These are phyloP conservation scores for Chlorospingus semifuscus DNA, from an alignment of 2,797 vertebrate genomes.

Conservation along the genomic window DNA sequence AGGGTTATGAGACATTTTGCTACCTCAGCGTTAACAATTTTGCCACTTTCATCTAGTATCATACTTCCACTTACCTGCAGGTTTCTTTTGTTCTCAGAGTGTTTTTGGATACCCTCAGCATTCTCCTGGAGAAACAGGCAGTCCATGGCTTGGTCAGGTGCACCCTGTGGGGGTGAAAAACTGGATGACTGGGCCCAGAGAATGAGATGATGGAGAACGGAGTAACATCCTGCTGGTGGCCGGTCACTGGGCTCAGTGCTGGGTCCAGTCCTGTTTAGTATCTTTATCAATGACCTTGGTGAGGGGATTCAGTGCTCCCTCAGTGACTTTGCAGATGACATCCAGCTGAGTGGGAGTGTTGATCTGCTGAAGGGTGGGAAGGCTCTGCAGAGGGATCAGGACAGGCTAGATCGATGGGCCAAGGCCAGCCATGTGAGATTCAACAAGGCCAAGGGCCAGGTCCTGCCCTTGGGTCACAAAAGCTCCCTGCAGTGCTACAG, in stretches of 20 bases:
- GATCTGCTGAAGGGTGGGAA: not conserved
- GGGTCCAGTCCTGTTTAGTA: not conserved
- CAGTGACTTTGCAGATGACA: not conserved
- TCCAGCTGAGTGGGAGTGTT: not conserved
- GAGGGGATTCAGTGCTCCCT: not conserved
- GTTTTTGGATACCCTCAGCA: not conserved
- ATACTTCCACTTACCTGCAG: not conserved
- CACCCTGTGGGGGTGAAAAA: not conserved
- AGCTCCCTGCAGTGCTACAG: accelerated
- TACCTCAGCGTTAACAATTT: not conserved
- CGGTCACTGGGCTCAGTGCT: not conserved
- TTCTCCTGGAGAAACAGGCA: not conserved
- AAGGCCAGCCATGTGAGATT: not conserved
- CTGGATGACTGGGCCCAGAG: not conserved
- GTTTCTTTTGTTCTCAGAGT: not conserved
- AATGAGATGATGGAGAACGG: not conserved
- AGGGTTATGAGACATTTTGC: not conserved
- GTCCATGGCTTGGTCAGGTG: not conserved
- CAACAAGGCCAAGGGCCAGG: not conserved
- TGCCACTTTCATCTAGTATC: not conserved
- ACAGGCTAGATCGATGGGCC: accelerated
- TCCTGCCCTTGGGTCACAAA: not conserved
- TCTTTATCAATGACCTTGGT: not conserved
- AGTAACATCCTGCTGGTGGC: not conserved
- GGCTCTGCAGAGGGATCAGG: not conserved